Evolutionary conservation across 2,113 vertebrate species (phyloP), one percentile per base, ranked within the genome.

Genomic region (Actinemys pallida): DNA sequence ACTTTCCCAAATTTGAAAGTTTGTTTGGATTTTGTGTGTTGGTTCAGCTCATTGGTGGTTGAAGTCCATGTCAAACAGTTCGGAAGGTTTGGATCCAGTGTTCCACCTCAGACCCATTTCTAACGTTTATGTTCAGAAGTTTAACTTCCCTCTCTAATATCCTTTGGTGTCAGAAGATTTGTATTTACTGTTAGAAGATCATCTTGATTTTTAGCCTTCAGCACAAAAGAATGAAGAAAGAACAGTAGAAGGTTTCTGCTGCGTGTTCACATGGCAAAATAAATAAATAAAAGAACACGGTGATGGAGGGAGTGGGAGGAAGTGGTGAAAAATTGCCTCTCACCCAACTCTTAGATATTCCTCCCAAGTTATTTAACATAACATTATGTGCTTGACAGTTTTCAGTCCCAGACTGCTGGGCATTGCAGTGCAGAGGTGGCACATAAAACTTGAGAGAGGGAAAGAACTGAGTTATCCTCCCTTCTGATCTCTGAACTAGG

Each of bases 281-380:
- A 87, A 93, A 69, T 69, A 87, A 57, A 76, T 25, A 56, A 56
- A 56, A 39, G 39, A 65, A 35, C 50, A 59, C 65, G 1, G 0
- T 57, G 19, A 88, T 76, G 81, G 50, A 80, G 93, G 52, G 78
- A 87, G 45, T 29, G 54, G 80, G 54, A 9, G 92, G 53, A 93
- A 91, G 69, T 45, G 90, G 65, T 82, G 81, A 96, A 78, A 93
- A 90, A 75, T 59, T 29, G 17, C 42, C 75, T 92, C 42, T 89
- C 42, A 9, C 78, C 69, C 24, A 72, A 27, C 22, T 85, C 12
- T 2, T 4, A 81, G 50, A 13, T 92, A 50, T 53, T 0, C 1
- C 76, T 97, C n/a, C 76, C 0, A 1, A 94, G 25, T 42, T 83
- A 27, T 85, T 92, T 49, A 89, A 54, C 3, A 7, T 47, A 95